Base-by-base conservation (phyloP, 2,888 invertebrate genomes). In the Eristalis tenax region DNA sequence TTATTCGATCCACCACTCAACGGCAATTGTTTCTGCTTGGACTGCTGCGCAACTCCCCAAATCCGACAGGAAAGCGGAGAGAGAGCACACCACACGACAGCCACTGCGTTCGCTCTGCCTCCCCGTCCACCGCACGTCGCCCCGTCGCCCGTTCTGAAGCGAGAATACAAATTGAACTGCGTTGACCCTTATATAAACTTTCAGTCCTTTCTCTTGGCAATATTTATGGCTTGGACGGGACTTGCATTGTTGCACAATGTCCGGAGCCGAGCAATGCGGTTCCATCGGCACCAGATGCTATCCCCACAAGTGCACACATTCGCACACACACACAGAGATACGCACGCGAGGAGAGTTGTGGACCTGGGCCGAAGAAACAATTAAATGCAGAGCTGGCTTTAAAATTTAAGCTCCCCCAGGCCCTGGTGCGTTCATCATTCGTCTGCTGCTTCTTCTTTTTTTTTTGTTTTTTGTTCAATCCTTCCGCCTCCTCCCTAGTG, bases 381-480 rank as follows among this genome's bases (percentile, higher is more conserved):
- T 77, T 76, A 80, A 85, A 76, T 64, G 56, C 57, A 77, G 76
- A 77, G 85, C 81, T 81, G 73, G 77, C 85, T 85, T 81, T 77
- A 81, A 81, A 80, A 77, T 85, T 85, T 73, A 85, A 81, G 73
- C 68, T 69, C 63, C 23, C 63, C 32, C 23, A 8, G 50, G 22
- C 38, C 40, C 22, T 61, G 40, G 57, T 76, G 75, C 75, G 75
- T 65, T 75, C 68, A 43, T 76, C 59, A 32, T 76, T 68, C 59
- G 59, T 23, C 43, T 32, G 28, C 15, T 28, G 6, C 11, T 65
- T 32, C 40, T 43, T 66, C 28, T 35, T 23, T 15, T 23, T 59
- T 35, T 23, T 64, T 69, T 61, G 28, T 57, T 56, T n/a, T 22
- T 8, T 4, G 11, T 28, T 8, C 32, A 61, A 65, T 35, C 56